Evolutionary conservation across 2,113 vertebrate species (phyloP), one percentile per base, ranked within the genome.

Genomic region (Carettochelys insculpta): DNA sequence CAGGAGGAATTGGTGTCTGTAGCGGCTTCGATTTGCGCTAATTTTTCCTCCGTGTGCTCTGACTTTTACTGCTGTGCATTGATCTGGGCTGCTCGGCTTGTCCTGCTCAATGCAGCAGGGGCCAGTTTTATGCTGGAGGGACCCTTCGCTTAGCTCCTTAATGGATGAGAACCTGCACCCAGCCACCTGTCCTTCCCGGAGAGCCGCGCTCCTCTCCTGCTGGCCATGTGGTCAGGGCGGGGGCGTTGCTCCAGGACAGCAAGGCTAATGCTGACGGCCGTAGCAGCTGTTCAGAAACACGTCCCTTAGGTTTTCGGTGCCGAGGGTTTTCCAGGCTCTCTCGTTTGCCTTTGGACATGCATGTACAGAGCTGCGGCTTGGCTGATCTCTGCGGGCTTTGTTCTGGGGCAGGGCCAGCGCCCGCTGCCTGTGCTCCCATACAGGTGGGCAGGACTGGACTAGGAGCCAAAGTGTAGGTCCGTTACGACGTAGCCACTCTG

Each of bases 1-100:
- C 95, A 95, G 96, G 95, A 97, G 96, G 96, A 96, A 97, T 97
- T 93, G 96, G 96, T 96, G 96, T 97, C 97, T 97, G 96, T 96
- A 96, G 96, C 89, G 3, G 86, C 96, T 97, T 97, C 97, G 96
- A 97, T 97, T 96, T 92, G 97, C 97, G 96, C 97, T 97, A 96
- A 97, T 97, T 97, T 97, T 97, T 94, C 95, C 96, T 96, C 96
- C 95, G 84, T 96, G 96, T 94, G 96, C 96, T 93, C 96, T 97
- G 97, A 96, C 96, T 97, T 97, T 97, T 96, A 97, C 92, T 95
- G 97, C 95, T 85, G 89, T 89, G 84, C 94, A 97, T 97, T 77
- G 96, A 97, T 97, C 95, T 93, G 92, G n/a, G 3, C 86, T 87
- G 78, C 94, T 61, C 96, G 80, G 95, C 97, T 97, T 97, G 95